A percentile compares a stretch with the other conserved stretches of the same genome.
phyloP scores from a whole-genome alignment of 1,140 invertebrate genomes.

The Saccostrea cuccullata region DNA sequence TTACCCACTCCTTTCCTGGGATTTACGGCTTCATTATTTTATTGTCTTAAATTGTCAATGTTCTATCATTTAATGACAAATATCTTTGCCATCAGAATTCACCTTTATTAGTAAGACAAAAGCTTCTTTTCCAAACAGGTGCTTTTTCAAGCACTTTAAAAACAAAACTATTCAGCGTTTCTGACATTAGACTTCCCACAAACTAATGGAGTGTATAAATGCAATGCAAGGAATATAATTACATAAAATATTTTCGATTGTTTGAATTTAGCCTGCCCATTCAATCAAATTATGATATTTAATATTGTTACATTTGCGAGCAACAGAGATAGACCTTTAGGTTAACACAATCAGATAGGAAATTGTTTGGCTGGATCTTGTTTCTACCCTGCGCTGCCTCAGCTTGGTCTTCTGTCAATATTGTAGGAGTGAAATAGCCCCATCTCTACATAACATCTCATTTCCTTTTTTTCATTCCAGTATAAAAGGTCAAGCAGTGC shows the following conservation, averaged over 20 bases:
- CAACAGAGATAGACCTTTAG: background rate
- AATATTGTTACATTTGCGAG: conserved; percentile 7
- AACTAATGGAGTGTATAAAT: background rate
- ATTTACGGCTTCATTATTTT: conserved; percentile 1
- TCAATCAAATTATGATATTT: conserved; percentile 34
- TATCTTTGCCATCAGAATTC: background rate
- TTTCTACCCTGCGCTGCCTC: background rate
- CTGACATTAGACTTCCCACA: background rate
- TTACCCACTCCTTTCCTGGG: background rate
- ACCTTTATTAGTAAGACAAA: background rate
- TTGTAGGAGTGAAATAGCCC: background rate
- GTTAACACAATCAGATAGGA: conserved; percentile 7
- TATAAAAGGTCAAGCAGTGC: background rate
- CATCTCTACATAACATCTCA: conserved; percentile 10
- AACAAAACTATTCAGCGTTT: background rate
- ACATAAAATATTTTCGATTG: background rate
- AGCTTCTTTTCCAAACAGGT: background rate
- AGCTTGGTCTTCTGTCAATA: conserved; percentile 15
- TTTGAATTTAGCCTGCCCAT: background rate
- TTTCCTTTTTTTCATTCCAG: background rate
- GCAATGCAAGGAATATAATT: background rate
- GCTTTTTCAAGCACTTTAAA: background rate
- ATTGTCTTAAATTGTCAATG: conserved; percentile 17
- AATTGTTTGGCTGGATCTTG: background rate
- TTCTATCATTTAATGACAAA: background rate